phyloP scores from a whole-genome alignment of 2,113 vertebrate species.

The Poeciliopsis turrubarensis region DNA sequence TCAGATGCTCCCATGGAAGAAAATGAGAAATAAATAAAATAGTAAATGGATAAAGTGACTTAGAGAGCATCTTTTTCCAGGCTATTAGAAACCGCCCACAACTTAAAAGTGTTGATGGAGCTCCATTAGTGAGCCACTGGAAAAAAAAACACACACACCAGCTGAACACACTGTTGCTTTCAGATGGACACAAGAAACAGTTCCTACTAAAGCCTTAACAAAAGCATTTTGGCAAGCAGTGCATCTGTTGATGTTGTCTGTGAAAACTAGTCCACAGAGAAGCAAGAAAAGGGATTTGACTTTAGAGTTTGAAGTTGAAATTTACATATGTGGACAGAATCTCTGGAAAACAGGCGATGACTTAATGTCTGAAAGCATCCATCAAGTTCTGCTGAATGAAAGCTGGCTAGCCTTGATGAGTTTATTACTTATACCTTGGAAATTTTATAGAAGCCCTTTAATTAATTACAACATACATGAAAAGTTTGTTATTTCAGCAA shows the following conservation, averaged over 20 bases:
- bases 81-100: slow-evolving; percentile 52
- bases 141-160: slow-evolving; percentile 49
- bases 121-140: slow-evolving; percentile 52
- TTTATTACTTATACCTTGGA: neutral
- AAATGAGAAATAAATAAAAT: slow-evolving; percentile 50
- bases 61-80: slow-evolving; percentile 36
- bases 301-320: slow-evolving; percentile 46
- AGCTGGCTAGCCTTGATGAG: neutral
- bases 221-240: slow-evolving; percentile 62
- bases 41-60: slow-evolving; percentile 61
- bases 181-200: slow-evolving; percentile 55
- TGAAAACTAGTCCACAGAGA: neutral
- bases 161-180: slow-evolving; percentile 44
- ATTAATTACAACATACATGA: neutral
- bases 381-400: neutral
- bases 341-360: slow-evolving; percentile 10
- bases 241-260: slow-evolving; percentile 69
- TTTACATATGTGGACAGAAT: slow-evolving; percentile 39
- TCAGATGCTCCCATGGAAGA: slow-evolving; percentile 38
- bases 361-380: neutral
- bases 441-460: neutral
- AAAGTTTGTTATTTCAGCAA: neutral
- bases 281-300: slow-evolving; percentile 56
- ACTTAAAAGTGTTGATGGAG: slow-evolving; percentile 50
- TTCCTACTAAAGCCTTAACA: slow-evolving; percentile 59